Evolutionary conservation across 2,888 invertebrate genomes (phyloP), one percentile per base, ranked within the genome.

Genomic region (Cosmorhoe ocellata): DNA sequence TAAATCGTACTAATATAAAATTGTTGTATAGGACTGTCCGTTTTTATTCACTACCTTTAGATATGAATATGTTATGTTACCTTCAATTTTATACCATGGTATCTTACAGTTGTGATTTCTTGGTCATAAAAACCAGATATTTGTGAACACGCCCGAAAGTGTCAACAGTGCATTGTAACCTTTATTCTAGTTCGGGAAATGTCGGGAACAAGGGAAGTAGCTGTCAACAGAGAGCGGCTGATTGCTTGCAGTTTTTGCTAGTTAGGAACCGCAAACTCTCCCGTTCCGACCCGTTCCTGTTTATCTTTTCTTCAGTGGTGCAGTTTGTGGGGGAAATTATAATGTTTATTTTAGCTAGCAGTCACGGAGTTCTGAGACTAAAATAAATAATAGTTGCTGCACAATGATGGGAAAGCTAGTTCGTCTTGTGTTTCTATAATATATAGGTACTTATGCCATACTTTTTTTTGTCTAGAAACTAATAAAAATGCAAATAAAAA

Each of bases 241-340:
- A 71, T 67, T 67, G 69, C 61, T 64, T 39, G 39, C 59, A 61
- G 68, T 71, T 74, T 74, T 74, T 71, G 63, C 70, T 66, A 61
- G 66, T 68, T 68, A 68, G 64, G 46, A 55, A 61, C 63, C 46
- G 55, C 66, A 61, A 59, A 63, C 63, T 56, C 47, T 41, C 38
- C 14, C 51, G 7, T 24, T 24, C 13, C 43, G 0, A 7, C 24
- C n/a, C 33, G 10, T 12, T 27, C 30, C 53, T 42, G 41, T 45
- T 40, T 43, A 30, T 48, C 40, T 40, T 47, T 53, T 43, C 42
- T 42, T 42, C 44, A 36, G 32, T 11, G 34, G 39, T 42, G 32
- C 43, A 52, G 43, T 44, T 44, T 37, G 40, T 38, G 9, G 26
- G 26, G 31, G 36, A 53, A 52, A 48, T 52, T 34, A 32, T 38